Conservation (phyloP, 2,113 vertebrate species). For the Calidris pygmaea region DNA sequence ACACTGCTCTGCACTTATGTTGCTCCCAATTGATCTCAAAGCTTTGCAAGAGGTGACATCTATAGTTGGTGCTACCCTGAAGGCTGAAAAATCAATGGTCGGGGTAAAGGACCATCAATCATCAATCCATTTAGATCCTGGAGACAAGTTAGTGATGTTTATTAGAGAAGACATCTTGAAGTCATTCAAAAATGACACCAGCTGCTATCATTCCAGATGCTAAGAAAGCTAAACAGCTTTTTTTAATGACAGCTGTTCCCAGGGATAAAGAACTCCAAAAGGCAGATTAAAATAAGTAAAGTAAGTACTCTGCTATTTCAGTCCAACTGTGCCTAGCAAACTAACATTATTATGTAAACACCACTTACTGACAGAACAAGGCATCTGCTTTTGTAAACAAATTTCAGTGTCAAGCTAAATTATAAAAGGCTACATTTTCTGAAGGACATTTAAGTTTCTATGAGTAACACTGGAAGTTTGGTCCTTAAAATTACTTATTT, state of each 20-base stretch:
- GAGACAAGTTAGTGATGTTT: neutral
- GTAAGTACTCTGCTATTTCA: neutral
- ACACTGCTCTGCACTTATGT: neutral
- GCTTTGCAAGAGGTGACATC: neutral
- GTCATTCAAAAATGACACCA: neutral
- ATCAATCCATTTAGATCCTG: neutral
- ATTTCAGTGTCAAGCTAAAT: neutral
- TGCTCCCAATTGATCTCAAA: neutral
- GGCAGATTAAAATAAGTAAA: neutral
- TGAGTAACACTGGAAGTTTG: neutral
- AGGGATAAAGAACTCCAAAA: conserved; percentile 11
- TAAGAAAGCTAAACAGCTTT: conserved; percentile 9
- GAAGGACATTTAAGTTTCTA: neutral
- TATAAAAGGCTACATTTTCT: neutral
- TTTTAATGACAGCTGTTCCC: neutral
- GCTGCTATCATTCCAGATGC: neutral
- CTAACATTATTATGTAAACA: neutral
- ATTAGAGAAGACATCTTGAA: neutral
- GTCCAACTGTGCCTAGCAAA: neutral
- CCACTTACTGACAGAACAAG: neutral
- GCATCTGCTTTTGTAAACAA: neutral
- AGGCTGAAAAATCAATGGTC: conserved; percentile 42
- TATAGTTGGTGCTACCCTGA: neutral
- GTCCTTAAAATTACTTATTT: neutral
- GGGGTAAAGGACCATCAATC: neutral